A percentile compares a stretch with the other conserved stretches of the same genome.
Evolutionary conservation across 2,113 vertebrate species (phyloP).

Genomic region (Morone saxatilis): DNA sequence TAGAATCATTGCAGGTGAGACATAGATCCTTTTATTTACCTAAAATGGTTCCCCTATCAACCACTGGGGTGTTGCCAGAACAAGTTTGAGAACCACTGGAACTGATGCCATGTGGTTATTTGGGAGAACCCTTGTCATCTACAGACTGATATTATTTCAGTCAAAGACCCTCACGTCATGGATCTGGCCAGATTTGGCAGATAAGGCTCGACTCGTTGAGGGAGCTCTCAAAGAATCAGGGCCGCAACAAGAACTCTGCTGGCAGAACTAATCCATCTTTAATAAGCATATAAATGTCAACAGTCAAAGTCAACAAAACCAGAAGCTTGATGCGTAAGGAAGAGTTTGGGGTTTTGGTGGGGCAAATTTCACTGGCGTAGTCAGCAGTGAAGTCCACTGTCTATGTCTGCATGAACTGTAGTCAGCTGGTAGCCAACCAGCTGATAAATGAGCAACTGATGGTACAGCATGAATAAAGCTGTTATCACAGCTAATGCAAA

Average conservation of each 20-base stretch:
- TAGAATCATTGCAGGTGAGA: too few relatives aligned
- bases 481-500: not conserved
- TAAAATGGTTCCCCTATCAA: too few relatives aligned
- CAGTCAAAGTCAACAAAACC: not conserved
- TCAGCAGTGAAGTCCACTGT: not conserved
- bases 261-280: not conserved
- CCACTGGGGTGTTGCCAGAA: too few relatives aligned
- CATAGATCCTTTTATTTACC: too few relatives aligned
- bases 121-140: not conserved
- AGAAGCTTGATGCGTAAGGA: not conserved
- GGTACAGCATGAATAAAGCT: not conserved
- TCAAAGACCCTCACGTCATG: not conserved
- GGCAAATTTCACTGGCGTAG: too few relatives aligned
- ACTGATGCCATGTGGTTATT: not conserved
- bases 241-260: not conserved
- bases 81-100: too few relatives aligned
- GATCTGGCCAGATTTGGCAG: not conserved
- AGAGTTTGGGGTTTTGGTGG: not conserved
- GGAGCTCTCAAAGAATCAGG: not conserved
- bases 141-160: not conserved
- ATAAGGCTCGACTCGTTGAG: not conserved
- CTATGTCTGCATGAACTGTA: not conserved
- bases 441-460: constrained; percentile 1
- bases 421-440: constrained; percentile 8
- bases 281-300: not conserved